Evolutionary conservation across 2,113 vertebrate genomes (phyloP), one percentile per base, ranked within the genome.

Genomic region (Ptychochromis oligacanthus): DNA sequence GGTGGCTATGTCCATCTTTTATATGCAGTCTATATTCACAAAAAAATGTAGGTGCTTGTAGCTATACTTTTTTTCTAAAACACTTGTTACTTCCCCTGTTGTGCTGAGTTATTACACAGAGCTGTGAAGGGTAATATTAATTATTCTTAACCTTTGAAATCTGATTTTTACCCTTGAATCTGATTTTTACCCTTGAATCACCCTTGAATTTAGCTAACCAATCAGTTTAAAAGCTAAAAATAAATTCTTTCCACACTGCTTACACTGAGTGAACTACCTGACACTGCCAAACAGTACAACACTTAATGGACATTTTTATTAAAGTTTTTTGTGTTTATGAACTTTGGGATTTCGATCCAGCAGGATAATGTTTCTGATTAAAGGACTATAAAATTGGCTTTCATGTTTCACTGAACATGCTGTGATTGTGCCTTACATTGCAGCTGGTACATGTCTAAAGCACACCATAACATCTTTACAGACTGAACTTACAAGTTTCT

Each of bases 171-270:
- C 18, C 18, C 17, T 52, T 70, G 2, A 3, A 72, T 52, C n/a
- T n/a, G n/a, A n/a, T n/a, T n/a, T n/a, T n/a, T n/a, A n/a, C n/a
- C n/a, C n/a, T n/a, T n/a, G n/a, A n/a, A n/a, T n/a, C 4, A 54
- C 18, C 18, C 17, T 52, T 70, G 2, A 3, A 72, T 52, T 72
- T 20, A 18, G 28, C 43, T n/a, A n/a, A 0, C 8, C 22, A 31
- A 15, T 52, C 9, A 18, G 24, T 52, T 31, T 52, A 70, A 28
- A 70, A 0, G 46, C 0, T 70, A 52, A 20, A 28, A 52, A 0
- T 70, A 0, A 20, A 52, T 52, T 20, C 10, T 0, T 72, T 52
- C 43, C 17, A 31, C 52, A 72, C 24, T 72, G 3, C 65, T 52
- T 20, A n/a, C 52, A 31, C 24, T 72, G 43, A 8, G 11, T 52